Evolutionary conservation across 2,888 invertebrate genomes (phyloP), one percentile per base, ranked within the genome.

Genomic region (Sinodicranocentrus sp.): DNA sequence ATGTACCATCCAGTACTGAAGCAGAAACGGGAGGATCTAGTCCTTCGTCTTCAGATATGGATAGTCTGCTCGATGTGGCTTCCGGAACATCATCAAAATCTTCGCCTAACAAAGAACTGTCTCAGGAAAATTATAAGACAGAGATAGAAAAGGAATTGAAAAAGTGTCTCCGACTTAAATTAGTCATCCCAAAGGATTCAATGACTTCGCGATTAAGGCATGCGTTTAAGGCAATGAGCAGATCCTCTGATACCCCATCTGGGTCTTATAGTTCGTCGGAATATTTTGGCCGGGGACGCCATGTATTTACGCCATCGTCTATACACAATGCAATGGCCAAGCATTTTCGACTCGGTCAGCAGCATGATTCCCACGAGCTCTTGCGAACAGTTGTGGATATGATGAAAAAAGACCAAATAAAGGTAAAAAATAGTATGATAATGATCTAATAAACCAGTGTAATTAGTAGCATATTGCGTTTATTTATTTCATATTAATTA

Each of bases 341-440:
- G 28, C 79, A 97, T 90, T 98, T 98, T 90, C 95, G 95, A 71
- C 97, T 97, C 10, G 97, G 95, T 1, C 96, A 97, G 89, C 98
- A 99, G 90, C 99, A 99, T 90, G 99, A 99, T 90, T 94, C 98
- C 0, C 99, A 99, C 89, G 99, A 99, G 91, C 91, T 99, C 76
- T 92, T 99, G 19, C 92, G 98, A 72, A 84, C 84, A 25, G 85
- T 89, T 19, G 84, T 88, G 2, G 89, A 88, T 67, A 88, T 87
- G 86, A 86, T 88, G 88, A 88, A 88, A 77, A 89, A 87, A 73
- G 89, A 88, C 84, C 88, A 87, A 65, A 85, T 87, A 8, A 87
- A 87, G 86, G 89, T 88, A 84, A 84, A 19, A n/a, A 23, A 73
- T n/a, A n/a, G n/a, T n/a, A n/a, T n/a, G n/a, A n/a, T n/a, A n/a